Base-by-base conservation (phyloP, 2,888 invertebrate genomes). In the Troides oblongomaculatus region DNA sequence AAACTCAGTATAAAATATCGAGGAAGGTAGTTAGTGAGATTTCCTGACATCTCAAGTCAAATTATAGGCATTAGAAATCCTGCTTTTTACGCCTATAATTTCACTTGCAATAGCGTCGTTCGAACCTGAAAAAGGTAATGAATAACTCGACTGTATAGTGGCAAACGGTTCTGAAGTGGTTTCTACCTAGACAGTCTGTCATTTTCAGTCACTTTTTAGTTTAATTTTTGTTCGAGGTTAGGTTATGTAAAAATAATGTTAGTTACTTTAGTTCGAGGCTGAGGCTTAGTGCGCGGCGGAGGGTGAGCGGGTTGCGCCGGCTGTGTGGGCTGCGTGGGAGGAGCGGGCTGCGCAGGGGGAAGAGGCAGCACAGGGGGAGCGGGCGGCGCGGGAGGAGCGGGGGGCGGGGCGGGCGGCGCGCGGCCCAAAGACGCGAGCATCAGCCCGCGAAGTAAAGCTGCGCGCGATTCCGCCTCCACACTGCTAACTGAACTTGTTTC, bases 391-490 rank as follows among this genome's bases (percentile, higher is more conserved):
- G 75, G 77, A 36, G 76, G 73, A 3, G 81, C 79, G 50, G 80
- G 78, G 60, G 76, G 78, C 46, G 80, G 76, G 62, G 81, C 75
- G 50, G 84, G 84, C 63, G 87, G 78, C 64, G 87, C 81, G 62
- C 85, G 86, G 0, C 90, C 91, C 74, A 92, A 85, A 62, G 92
- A 91, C 78, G 92, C 92, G 74, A 92, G 87, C 84, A 92, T 79
- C 73, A 92, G 82, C 2, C 89, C 92, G 76, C 91, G 90, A 68
- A 92, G 83, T 68, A 93, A 79, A 72, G 89, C 89, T 76, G 89
- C 88, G 76, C 92, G 89, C 7, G 84, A 83, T 76, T 86, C 88
- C 66, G 86, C 80, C 79, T 89, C 90, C 68, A 79, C 80, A 57
- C 81, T 79, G 68, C 81, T 81, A 70, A 81, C 78, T 73, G 78